phyloP scores from a whole-genome alignment of 1,140 invertebrate genomes.

The Sinonovacula constricta region DNA sequence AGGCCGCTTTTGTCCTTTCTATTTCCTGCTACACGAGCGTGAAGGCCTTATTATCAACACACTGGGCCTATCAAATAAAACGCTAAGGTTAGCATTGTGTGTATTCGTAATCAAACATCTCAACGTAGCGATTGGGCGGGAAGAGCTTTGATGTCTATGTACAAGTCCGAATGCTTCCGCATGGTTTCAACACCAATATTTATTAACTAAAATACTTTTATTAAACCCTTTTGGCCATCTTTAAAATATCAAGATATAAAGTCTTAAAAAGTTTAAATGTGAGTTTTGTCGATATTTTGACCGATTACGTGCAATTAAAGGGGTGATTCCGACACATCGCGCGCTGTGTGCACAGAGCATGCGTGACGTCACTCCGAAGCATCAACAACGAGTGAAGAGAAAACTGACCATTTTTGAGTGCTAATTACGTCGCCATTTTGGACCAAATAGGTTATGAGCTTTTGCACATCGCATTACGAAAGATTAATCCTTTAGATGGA shows the following conservation, averaged over 20 bases:
- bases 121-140: no score
- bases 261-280: neutral
- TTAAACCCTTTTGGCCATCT: neutral
- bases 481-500: conserved; percentile 18
- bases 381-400: conserved; percentile 49
- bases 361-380: conserved; percentile 49
- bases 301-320: conserved; percentile 22
- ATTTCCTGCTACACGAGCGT: no score
- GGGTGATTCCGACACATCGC: conserved; percentile 45
- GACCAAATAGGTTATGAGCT: conserved; percentile 3
- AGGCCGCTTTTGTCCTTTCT: no score
- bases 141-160: no score
- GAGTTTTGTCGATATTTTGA: neutral
- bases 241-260: neutral
- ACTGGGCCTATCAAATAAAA: no score
- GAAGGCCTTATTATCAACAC: no score
- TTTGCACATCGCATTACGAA: conserved; percentile 12
- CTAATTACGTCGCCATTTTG: conserved; percentile 53
- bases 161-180: neutral
- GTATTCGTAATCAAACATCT: no score
- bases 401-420: conserved; percentile 49
- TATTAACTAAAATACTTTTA: neutral
- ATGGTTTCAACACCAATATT: neutral
- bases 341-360: conserved; percentile 50
- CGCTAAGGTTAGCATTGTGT: no score